Percentiles rank a stretch among this genome's conserved stretches.
phyloP scores from a whole-genome alignment of 2,888 invertebrate genomes.

The Malthinus seriepunctatus region DNA sequence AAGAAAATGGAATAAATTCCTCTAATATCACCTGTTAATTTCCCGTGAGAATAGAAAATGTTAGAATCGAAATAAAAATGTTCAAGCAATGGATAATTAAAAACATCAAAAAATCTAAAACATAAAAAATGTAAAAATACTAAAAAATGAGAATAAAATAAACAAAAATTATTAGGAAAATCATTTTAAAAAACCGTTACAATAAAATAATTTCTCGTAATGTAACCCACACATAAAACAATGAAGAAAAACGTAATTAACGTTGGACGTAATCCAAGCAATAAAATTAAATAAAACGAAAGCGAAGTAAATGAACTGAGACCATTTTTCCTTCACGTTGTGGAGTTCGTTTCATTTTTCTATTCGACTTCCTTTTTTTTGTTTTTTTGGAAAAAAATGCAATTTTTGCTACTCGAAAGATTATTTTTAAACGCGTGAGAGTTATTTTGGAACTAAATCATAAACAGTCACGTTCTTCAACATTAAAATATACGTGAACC shows the following conservation, averaged over 20 bases:
- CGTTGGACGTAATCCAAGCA: slow-evolving; percentile 16
- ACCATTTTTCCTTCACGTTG: neutral
- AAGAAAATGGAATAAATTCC: no score
- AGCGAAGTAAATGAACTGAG: neutral
- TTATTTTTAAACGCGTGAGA: neutral
- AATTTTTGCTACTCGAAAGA: neutral
- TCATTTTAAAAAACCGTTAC: neutral
- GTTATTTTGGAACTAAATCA: neutral
- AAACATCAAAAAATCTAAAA: no score
- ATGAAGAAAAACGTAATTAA: slow-evolving; percentile 10
- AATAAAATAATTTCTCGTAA: neutral
- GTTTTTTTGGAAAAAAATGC: no score
- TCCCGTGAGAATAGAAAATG: no score
- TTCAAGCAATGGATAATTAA: no score
- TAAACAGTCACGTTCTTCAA: slow-evolving; percentile 16
- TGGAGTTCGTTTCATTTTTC: no score
- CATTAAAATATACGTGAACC: slow-evolving; percentile 20
- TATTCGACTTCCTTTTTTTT: no score
- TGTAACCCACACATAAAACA: slow-evolving; percentile 2
- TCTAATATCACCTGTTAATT: no score
- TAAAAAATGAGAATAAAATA: neutral
- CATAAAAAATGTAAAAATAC: neutral
- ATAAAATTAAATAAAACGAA: slow-evolving; percentile 5
- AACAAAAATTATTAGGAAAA: neutral
- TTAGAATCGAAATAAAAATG: no score